These are phyloP conservation scores for Acrobasis consociella DNA, from an alignment of 2,888 invertebrate genomes.

Conservation along the genomic window DNA sequence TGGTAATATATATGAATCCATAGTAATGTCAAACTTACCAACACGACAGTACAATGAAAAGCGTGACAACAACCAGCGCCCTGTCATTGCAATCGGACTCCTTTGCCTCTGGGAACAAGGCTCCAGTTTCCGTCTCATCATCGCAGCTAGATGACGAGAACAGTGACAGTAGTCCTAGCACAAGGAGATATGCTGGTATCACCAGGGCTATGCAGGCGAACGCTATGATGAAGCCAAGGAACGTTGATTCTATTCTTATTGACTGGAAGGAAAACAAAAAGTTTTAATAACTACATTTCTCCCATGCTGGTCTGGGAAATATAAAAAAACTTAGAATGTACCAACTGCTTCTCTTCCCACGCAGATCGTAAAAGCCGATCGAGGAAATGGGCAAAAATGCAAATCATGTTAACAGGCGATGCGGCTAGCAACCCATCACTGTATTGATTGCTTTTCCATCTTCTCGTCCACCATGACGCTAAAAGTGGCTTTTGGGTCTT, in stretches of 20 bases:
- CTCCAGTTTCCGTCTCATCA: slow-evolving; percentile 70
- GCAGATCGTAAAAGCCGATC: too few relatives aligned
- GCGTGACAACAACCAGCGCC: slow-evolving; percentile 60
- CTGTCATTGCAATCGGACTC: slow-evolving; percentile 68
- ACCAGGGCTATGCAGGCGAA: slow-evolving; percentile 85
- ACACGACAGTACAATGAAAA: slow-evolving; percentile 67
- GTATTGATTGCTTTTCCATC: too few relatives aligned
- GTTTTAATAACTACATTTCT: too few relatives aligned
- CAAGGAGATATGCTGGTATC: slow-evolving; percentile 81
- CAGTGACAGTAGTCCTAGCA: slow-evolving; percentile 81
- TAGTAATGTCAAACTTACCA: slow-evolving; percentile 56
- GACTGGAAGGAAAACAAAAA: slow-evolving; percentile 76
- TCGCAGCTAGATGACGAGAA: slow-evolving; percentile 61
- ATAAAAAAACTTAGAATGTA: too few relatives aligned
- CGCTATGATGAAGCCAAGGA: slow-evolving; percentile 84
- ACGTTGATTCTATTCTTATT: slow-evolving; percentile 87
- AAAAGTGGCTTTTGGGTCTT: too few relatives aligned
- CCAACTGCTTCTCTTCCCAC: too few relatives aligned
- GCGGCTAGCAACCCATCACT: too few relatives aligned
- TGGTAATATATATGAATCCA: too few relatives aligned
- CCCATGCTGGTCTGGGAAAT: too few relatives aligned
- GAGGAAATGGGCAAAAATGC: too few relatives aligned
- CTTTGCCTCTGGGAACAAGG: slow-evolving; percentile 62
- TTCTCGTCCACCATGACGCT: too few relatives aligned
- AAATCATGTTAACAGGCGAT: too few relatives aligned